Percentiles rank a stretch among this genome's conserved stretches.
Evolutionary conservation across 1,140 invertebrate genomes (phyloP).

Genomic region (Anoplolepis gracilipes): DNA sequence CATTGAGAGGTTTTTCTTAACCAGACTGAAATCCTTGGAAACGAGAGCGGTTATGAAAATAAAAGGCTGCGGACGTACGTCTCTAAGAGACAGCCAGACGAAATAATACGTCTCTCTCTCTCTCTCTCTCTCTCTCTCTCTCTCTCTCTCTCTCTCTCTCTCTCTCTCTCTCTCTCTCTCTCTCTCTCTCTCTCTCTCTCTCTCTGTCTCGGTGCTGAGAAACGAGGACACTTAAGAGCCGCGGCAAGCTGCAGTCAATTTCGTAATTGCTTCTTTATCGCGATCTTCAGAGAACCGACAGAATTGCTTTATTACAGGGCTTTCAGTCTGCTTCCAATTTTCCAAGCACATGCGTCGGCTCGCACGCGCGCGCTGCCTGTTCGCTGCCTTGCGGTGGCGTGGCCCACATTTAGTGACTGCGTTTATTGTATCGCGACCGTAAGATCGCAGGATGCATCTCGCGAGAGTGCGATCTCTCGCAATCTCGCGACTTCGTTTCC

Average conservation of each 20-base stretch:
- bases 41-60: conserved; percentile 46
- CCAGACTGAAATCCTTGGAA: conserved; percentile 25
- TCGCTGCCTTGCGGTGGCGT: background rate
- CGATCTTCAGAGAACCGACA: conserved; percentile 63
- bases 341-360: conserved; percentile 28
- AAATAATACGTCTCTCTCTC: conserved; percentile 57
- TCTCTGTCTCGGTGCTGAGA: conserved; percentile 26
- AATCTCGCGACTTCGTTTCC: background rate
- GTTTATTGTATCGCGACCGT: conserved; percentile 43
- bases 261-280: conserved; percentile 73
- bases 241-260: conserved; percentile 65
- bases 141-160: background rate
- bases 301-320: conserved; percentile 73
- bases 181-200: too few relatives aligned
- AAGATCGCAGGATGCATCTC: conserved; percentile 26
- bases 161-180: background rate
- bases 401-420: conserved; percentile 53
- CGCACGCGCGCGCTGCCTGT: background rate
- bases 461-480: background rate
- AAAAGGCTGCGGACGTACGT: conserved; percentile 61
- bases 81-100: conserved; percentile 37
- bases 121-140: background rate
- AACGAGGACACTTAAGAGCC: conserved; percentile 67
- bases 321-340: conserved; percentile 69
- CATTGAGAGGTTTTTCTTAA: conserved; percentile 38